Evolutionary conservation across 2,888 invertebrate species (phyloP).

Genomic region (Luperina nickerlii): DNA sequence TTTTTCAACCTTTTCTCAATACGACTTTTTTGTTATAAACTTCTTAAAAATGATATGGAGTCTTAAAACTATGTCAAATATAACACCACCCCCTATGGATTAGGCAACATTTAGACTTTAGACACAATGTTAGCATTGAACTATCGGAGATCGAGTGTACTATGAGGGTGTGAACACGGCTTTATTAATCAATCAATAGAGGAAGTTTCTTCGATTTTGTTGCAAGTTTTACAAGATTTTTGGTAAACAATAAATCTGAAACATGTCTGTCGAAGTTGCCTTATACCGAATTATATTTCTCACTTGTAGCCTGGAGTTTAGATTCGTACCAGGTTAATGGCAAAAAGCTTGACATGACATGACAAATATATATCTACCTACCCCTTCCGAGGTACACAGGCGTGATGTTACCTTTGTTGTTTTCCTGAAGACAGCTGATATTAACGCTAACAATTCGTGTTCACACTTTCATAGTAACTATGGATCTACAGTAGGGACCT

Average conservation of each 20-base stretch:
- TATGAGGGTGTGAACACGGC: slow-evolving; percentile 22
- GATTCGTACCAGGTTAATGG: not conserved
- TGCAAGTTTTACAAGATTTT: not conserved
- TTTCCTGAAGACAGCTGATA: not conserved
- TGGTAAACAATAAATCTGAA: not conserved
- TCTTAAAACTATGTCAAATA: slow-evolving; percentile 42
- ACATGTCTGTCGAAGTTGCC: not conserved
- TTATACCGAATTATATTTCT: not conserved
- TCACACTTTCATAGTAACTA: slow-evolving; percentile 25
- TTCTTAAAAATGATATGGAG: not conserved
- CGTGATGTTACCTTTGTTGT: not conserved
- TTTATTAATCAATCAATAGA: not conserved
- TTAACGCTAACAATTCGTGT: not conserved
- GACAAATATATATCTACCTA: not conserved
- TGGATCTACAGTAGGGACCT: slow-evolving; percentile 44
- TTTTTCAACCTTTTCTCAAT: not conserved
- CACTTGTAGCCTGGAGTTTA: too few relatives aligned
- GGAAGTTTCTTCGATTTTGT: not conserved
- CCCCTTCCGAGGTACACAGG: not conserved
- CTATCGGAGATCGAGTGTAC: slow-evolving; percentile 42
- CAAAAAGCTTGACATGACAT: not conserved
- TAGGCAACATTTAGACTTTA: slow-evolving; percentile 57
- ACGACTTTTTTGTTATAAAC: too few relatives aligned
- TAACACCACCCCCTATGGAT: slow-evolving; percentile 41
- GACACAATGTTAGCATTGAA: slow-evolving; percentile 60